Base-by-base conservation (phyloP, 2,113 vertebrate genomes). In the Colistium nudipinnis region DNA sequence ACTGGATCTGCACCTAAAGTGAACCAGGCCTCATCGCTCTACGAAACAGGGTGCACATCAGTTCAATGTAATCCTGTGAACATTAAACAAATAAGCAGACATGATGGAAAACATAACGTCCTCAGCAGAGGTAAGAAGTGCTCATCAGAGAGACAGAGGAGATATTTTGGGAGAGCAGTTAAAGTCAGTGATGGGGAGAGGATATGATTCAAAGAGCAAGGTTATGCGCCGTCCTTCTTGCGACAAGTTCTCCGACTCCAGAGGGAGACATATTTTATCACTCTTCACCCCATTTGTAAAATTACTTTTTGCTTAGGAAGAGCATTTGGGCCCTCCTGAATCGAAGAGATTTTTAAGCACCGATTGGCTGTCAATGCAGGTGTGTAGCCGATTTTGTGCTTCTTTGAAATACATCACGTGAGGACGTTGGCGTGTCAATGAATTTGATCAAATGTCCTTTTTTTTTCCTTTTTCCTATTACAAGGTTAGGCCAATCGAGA, bases 91-190 rank as follows among this genome's bases (percentile, higher is more conserved):
- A 48, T 25, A 14, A 25, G 25, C 45, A 25, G 12, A 25, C 45
- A 48, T 6, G 22, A n/a, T 20, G 13, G 22, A 48, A 48, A 25
- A 14, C 6, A 48, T 25, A 48, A 25, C 17, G 5, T 48, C 12
- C 17, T n/a, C 1, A 2, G 16, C 3, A 4, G 17, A 41, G 39
- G 39, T 5, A 41, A n/a, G 7, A n/a, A 3, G 22, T 45, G 44
- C 19, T 22, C 14, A 13, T 44, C 19, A 52, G 63, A 62, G 71
- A 62, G 52, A 64, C 19, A 13, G 9, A 63, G 36, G 55, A 10
- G 70, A 69, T 70, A 59, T 70, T 74, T 74, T 79, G 27, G 67
- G 33, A 70, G 56, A 52, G 67, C 66, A 48, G 61, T 87, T 76
- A 70, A n/a, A 78, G 49, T 59, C 62, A 65, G 64, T 28, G 39